Evolutionary conservation across 30 jellyfish, hydroid and myxozoan genomes (phyloP).

Genomic region (Aurelia coerulea): DNA sequence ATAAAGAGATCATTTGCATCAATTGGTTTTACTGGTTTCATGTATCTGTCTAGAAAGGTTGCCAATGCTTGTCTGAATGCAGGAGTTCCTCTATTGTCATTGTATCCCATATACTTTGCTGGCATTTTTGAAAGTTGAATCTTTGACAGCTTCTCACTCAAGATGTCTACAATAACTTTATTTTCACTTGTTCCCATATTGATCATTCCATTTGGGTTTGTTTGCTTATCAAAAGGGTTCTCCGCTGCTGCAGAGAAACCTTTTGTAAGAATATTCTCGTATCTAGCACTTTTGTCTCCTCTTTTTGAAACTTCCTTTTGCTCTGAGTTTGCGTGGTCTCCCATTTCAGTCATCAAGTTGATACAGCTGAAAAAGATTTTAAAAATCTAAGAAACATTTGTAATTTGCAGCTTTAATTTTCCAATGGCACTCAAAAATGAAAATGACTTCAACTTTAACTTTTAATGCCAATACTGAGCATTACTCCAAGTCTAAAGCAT

Average conservation of each 20-base stretch:
- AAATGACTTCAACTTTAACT: too few relatives aligned
- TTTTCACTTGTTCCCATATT: constrained; percentile 89
- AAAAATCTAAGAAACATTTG: too few relatives aligned
- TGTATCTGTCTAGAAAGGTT: constrained; percentile 41
- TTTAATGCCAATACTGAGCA: too few relatives aligned
- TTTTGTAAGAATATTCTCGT: constrained; percentile 11
- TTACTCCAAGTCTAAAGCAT: too few relatives aligned
- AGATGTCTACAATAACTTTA: constrained; percentile 42
- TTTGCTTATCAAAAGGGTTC: constrained; percentile 58
- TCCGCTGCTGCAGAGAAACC: constrained; percentile 47
- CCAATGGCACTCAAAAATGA: too few relatives aligned
- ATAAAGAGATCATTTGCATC: constrained; percentile 55
- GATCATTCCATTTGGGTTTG: constrained; percentile 78
- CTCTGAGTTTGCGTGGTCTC: too few relatives aligned
- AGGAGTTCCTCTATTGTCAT: constrained; percentile 63
- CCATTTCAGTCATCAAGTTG: too few relatives aligned
- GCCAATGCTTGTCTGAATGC: constrained; percentile 66
- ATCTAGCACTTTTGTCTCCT: background rate
- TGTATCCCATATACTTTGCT: constrained; percentile 35
- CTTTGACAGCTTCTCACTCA: constrained; percentile 34
- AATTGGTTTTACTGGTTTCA: constrained; percentile 55
- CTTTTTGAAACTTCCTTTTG: background rate
- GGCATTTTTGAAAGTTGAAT: constrained; percentile 46
- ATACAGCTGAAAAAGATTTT: too few relatives aligned
- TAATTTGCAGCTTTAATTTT: too few relatives aligned